These are phyloP conservation scores for Pipistrellus nathusii DNA, from an alignment of 2,797 vertebrate species.

Conservation along the genomic window DNA sequence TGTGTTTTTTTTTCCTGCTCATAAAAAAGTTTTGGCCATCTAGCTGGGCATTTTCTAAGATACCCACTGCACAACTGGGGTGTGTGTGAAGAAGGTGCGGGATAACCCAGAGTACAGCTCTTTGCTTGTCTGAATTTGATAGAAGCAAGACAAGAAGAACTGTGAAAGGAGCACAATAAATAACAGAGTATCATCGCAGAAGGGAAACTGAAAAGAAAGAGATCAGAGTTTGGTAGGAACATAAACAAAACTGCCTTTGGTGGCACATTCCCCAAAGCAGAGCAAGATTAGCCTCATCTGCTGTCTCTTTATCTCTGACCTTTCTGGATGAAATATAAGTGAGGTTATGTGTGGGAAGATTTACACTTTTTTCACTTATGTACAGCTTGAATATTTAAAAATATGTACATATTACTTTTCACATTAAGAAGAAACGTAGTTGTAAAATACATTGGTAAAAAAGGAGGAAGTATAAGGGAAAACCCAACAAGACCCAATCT, in stretches of 20 bases:
- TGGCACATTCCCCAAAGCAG: conserved; percentile 1
- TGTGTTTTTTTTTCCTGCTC: neutral
- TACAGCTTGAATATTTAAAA: conserved; percentile 51
- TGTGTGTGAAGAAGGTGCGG: conserved; percentile 7
- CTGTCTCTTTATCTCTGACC: conserved; percentile 43
- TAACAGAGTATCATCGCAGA: conserved; percentile 63
- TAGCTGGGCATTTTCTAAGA: conserved; percentile 48
- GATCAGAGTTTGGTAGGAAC: conserved; percentile 25
- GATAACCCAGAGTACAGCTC: conserved; percentile 43
- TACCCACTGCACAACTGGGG: neutral
- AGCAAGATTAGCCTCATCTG: conserved; percentile 44
- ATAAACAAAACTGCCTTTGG: conserved; percentile 39
- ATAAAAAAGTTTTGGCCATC: conserved; percentile 8
- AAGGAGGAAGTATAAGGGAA: conserved; percentile 16
- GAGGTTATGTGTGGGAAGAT: neutral
- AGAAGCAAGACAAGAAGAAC: conserved; percentile 53
- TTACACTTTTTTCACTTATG: conserved; percentile 43
- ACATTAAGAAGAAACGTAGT: conserved; percentile 46
- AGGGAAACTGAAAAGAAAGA: conserved; percentile 20
- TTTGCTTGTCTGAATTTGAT: conserved; percentile 38
- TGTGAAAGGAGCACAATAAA: conserved; percentile 60
- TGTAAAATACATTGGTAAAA: conserved; percentile 29
- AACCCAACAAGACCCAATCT: conserved; percentile 40
- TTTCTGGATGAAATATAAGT: conserved; percentile 53
- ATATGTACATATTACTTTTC: conserved; percentile 28